Conservation (phyloP, 1,140 invertebrate species). For the Chironomus striatipennis region DNA sequence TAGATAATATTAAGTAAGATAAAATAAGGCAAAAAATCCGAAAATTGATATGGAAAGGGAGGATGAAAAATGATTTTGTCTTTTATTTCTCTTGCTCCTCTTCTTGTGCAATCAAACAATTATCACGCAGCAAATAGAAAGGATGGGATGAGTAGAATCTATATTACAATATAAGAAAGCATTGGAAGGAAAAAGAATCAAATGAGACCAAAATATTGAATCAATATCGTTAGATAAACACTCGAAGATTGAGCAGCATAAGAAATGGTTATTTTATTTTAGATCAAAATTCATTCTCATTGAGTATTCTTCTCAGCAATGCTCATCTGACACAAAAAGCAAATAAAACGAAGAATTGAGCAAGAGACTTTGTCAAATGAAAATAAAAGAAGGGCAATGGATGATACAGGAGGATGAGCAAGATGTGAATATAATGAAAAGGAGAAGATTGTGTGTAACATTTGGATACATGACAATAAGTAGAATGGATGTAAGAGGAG, state of each 20-base stretch:
- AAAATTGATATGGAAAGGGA: background rate
- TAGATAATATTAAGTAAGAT: too few species aligned
- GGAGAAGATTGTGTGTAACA: background rate
- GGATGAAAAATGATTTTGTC: background rate
- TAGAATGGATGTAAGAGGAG: background rate
- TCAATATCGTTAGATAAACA: background rate
- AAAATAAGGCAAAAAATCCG: too few species aligned
- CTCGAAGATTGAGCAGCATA: background rate
- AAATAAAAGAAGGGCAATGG: background rate
- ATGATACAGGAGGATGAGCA: background rate
- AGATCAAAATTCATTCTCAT: background rate
- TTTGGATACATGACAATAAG: background rate
- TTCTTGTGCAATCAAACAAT: background rate
- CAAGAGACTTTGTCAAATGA: conserved; percentile 2
- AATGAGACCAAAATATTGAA: conserved; percentile 8
- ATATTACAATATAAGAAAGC: background rate
- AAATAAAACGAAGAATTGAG: background rate
- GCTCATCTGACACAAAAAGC: background rate
- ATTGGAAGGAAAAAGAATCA: background rate
- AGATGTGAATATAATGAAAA: background rate
- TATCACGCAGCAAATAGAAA: background rate
- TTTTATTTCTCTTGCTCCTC: background rate
- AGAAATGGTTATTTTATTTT: background rate
- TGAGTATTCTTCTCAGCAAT: background rate
- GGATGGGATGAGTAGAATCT: background rate